phyloP scores from a whole-genome alignment of 2,797 vertebrate species.

The Myotis pilosus region DNA sequence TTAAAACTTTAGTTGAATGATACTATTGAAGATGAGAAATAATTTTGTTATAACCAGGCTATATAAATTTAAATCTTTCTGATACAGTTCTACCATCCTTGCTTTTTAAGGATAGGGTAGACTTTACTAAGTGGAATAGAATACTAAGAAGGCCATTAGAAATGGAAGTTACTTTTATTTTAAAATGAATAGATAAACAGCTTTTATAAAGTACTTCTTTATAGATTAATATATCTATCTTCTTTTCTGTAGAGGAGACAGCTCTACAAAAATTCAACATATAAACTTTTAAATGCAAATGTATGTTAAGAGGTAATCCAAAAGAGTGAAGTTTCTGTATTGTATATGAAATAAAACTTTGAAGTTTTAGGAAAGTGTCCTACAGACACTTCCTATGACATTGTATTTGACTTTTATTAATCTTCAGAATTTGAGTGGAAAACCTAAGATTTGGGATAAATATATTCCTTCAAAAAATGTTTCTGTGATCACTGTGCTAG shows the following conservation, averaged over 20 bases:
- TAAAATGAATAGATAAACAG: conserved; percentile 10
- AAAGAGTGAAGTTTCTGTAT: neutral
- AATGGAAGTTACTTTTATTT: neutral
- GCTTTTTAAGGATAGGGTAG: neutral
- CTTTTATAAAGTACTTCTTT: conserved; percentile 1
- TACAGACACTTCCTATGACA: neutral
- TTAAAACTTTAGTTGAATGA: neutral
- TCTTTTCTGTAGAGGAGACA: neutral
- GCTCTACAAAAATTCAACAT: neutral
- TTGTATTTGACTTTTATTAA: neutral
- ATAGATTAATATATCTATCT: neutral
- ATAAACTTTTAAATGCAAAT: conserved; percentile 13
- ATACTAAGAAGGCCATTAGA: neutral
- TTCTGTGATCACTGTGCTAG: neutral
- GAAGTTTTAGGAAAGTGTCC: neutral
- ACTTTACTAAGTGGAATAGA: conserved; percentile 5
- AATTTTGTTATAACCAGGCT: neutral
- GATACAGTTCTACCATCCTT: neutral
- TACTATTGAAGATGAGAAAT: conserved; percentile 22
- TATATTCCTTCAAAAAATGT: conserved; percentile 13
- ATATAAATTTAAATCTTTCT: neutral
- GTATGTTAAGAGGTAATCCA: neutral
- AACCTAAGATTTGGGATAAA: neutral
- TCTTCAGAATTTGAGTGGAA: neutral
- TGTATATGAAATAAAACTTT: neutral